These are phyloP conservation scores for Diloba caeruleocephala DNA, from an alignment of 2,888 invertebrate species.

Conservation along the genomic window DNA sequence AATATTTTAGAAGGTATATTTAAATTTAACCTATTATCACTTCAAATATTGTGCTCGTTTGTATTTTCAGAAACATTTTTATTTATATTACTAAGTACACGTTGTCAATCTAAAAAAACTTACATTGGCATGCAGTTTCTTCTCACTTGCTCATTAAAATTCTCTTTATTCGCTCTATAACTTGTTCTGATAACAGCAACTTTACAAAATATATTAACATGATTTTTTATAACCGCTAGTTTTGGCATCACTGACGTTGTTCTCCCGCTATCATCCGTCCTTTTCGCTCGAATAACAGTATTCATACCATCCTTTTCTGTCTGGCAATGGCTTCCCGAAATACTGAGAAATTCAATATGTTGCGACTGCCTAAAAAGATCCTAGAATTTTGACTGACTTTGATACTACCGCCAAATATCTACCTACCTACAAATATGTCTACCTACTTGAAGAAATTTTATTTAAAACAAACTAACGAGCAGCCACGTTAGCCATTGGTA, in stretches of 20 bases:
- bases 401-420: constrained; percentile 27
- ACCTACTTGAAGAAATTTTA: no score
- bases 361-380: constrained; percentile 30
- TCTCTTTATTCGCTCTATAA: constrained; percentile 10
- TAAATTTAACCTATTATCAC: no score
- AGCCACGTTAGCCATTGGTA: no score
- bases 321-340: constrained; percentile 36
- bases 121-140: not conserved
- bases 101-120: no score
- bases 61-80: constrained; percentile 5
- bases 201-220: constrained; percentile 2
- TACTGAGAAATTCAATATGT: constrained; percentile 28
- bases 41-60: not conserved
- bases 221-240: constrained; percentile 5
- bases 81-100: constrained; percentile 9
- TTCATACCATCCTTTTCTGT: constrained; percentile 33
- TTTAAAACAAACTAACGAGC: not conserved
- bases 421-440: constrained; percentile 13
- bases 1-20: no score
- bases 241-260: constrained; percentile 9
- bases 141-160: constrained; percentile 23
- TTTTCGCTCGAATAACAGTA: constrained; percentile 5
- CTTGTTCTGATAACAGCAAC: constrained; percentile 1
- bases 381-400: constrained; percentile 36
- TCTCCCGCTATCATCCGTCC: constrained; percentile 7